Percentiles rank a stretch among this genome's conserved stretches.
Evolutionary conservation across 2,888 invertebrate species (phyloP).

Genomic region (Calliphora vomitoria): DNA sequence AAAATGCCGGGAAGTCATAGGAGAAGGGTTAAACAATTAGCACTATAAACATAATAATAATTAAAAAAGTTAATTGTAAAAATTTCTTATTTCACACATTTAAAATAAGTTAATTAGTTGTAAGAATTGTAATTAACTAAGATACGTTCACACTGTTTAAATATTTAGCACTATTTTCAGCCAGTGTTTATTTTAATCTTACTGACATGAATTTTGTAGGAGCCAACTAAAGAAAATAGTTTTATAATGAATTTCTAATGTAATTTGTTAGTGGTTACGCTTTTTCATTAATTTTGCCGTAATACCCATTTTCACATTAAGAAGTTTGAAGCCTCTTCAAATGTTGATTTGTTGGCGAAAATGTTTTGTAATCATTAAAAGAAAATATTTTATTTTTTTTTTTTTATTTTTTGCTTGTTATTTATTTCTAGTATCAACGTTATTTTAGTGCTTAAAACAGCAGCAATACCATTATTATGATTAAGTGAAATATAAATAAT

Average conservation of each 20-base stretch:
- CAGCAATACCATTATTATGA: conserved; percentile 48
- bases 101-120: not conserved
- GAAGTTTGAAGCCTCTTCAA: too few species aligned
- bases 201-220: too few species aligned
- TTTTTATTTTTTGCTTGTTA: not conserved
- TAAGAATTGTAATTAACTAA: not conserved
- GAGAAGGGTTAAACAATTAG: conserved; percentile 35
- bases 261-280: too few species aligned
- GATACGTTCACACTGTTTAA: not conserved
- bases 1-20: conserved; percentile 1
- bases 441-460: conserved; percentile 7
- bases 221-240: too few species aligned
- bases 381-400: not conserved
- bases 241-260: too few species aligned
- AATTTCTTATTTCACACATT: not conserved
- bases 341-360: too few species aligned
- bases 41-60: conserved; percentile 9
- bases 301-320: too few species aligned
- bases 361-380: too few species aligned
- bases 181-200: too few species aligned
- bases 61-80: conserved; percentile 2
- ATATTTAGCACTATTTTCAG: too few species aligned
- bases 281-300: too few species aligned
- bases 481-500: conserved; percentile 60
- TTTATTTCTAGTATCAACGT: not conserved